Percentiles rank a stretch among this genome's conserved stretches.
These are phyloP conservation scores for Myrmecophaga tridactyla DNA, from an alignment of 2,113 vertebrate genomes.

Conservation along the genomic window DNA sequence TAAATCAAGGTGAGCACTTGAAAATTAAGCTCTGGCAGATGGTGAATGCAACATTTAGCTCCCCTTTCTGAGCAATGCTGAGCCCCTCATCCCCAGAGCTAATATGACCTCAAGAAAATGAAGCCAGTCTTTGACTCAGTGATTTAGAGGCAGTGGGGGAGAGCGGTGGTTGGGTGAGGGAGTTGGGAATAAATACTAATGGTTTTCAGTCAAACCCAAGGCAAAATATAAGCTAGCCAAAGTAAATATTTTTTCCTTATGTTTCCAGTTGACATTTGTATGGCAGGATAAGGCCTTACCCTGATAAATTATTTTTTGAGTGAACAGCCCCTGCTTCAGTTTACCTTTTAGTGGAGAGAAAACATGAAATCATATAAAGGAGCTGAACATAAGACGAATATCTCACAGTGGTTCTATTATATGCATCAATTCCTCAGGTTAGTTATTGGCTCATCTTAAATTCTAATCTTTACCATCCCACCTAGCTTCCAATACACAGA, in stretches of 20 bases:
- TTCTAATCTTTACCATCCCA: neutral
- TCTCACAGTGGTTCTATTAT: conserved; percentile 48
- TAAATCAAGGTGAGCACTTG: neutral
- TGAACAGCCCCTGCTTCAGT: conserved; percentile 49
- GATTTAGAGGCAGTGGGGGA: conserved; percentile 49
- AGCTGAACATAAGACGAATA: conserved; percentile 35
- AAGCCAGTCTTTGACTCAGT: conserved; percentile 60
- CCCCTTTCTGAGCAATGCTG: conserved; percentile 28
- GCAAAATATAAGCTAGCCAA: conserved; percentile 64
- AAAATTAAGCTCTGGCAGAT: conserved; percentile 32
- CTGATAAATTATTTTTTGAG: conserved; percentile 64
- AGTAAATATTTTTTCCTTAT: conserved; percentile 56
- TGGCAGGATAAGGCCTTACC: conserved; percentile 47
- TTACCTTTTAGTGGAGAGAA: conserved; percentile 48
- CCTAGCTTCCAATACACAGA: neutral
- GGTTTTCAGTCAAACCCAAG: conserved; percentile 64
- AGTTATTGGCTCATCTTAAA: conserved; percentile 32
- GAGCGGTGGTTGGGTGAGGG: neutral
- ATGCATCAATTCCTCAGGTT: conserved; percentile 36
- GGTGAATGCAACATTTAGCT: neutral
- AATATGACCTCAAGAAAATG: conserved; percentile 66
- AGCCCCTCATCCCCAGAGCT: conserved; percentile 51
- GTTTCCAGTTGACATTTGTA: conserved; percentile 63
- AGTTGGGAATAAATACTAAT: conserved; percentile 62
- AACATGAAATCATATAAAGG: conserved; percentile 35